Evolutionary conservation across 2,797 vertebrate species (phyloP).

Genomic region (Sarcophilus harrisii): DNA sequence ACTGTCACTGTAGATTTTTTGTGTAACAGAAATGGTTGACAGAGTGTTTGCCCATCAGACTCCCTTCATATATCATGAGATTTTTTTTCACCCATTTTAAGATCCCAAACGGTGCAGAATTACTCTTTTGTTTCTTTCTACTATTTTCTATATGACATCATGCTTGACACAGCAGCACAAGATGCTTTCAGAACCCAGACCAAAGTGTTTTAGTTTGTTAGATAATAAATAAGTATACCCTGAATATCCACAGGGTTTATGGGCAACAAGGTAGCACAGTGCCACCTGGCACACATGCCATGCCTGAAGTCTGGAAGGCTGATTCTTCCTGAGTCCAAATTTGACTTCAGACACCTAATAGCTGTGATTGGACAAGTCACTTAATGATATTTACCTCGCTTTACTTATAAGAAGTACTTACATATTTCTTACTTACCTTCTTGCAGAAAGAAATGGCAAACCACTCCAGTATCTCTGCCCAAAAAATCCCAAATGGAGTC

Average conservation of each 20-base stretch:
- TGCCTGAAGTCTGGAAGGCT: background rate
- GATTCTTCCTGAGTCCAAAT: background rate
- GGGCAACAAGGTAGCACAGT: background rate
- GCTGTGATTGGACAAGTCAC: background rate
- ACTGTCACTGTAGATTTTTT: background rate
- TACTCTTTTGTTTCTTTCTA: background rate
- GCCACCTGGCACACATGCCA: too few species aligned
- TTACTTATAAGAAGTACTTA: background rate
- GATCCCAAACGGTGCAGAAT: background rate
- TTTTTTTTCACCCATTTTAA: background rate
- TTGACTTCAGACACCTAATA: background rate
- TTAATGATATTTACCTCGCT: background rate
- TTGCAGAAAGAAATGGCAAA: background rate
- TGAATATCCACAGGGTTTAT: background rate
- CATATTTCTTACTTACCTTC: too few species aligned
- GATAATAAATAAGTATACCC: background rate
- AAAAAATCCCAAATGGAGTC: background rate
- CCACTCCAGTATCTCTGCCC: background rate
- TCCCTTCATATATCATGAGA: background rate
- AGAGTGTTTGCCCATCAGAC: background rate
- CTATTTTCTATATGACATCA: background rate
- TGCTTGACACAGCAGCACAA: background rate
- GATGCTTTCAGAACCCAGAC: background rate
- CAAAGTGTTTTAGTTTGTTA: background rate
- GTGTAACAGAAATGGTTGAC: background rate